Conservation (phyloP, 2,113 vertebrate species). For the Apus apus region DNA sequence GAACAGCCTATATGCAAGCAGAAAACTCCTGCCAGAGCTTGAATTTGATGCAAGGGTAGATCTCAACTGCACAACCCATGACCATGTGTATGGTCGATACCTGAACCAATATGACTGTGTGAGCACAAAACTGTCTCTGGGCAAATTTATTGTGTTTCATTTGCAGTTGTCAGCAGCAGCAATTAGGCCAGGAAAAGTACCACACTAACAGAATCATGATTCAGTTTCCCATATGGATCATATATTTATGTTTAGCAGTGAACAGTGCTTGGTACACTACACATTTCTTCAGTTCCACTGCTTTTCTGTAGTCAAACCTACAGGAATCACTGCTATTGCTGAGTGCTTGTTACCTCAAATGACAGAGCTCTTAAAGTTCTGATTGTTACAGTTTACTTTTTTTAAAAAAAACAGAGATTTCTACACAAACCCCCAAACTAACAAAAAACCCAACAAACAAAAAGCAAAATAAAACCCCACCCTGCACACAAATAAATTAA, state of each 20-base stretch:
- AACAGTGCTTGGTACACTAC: not conserved
- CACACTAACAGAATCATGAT: not conserved
- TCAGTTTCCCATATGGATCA: not conserved
- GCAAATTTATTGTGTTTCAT: not conserved
- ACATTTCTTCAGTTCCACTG: not conserved
- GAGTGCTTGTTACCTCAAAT: not conserved
- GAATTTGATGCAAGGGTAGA: not conserved
- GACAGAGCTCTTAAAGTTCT: not conserved
- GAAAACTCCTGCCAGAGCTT: not conserved
- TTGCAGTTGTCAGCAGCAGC: not conserved
- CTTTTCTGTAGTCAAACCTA: not conserved
- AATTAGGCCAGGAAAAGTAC: not conserved
- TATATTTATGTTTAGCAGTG: not conserved
- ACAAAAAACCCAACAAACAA: no score
- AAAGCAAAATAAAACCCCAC: not conserved
- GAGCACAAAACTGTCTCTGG: not conserved
- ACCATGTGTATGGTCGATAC: not conserved
- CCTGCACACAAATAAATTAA: not conserved
- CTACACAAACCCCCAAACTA: not conserved
- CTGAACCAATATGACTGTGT: not conserved
- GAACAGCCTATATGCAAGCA: not conserved
- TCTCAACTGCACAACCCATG: not conserved
- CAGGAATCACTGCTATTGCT: fast-evolving
- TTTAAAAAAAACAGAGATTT: not conserved
- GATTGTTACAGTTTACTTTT: not conserved